Evolutionary conservation across 2,113 vertebrate genomes (phyloP), one percentile per base, ranked within the genome.

Genomic region (Heloderma charlesbogerti): DNA sequence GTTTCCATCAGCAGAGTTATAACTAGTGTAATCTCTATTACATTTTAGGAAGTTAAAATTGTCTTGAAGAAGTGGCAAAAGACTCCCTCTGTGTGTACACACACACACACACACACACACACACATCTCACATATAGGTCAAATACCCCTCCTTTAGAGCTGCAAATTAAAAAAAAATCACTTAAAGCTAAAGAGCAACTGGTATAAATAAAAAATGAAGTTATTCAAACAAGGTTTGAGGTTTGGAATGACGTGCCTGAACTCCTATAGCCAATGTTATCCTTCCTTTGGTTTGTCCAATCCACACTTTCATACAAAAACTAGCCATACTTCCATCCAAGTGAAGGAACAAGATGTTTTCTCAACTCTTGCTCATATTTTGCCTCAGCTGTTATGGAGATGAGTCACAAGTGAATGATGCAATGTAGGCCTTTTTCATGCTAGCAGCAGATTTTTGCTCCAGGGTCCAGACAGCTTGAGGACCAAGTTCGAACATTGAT

Each of bases 251-350:
- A 69, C 91, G 81, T 90, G 93, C 31, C 13, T 0, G 1, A 40
- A 27, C 89, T 95, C 34, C 1, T 89, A 63, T 91, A 92, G 12
- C 27, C 78, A 83, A 25, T 84, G 18, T 43, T 93, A 92, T 93
- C 75, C 51, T 25, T 60, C 84, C 87, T 91, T 79, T 37, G 3
- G 31, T 91, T 15, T 43, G 20, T 83, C 88, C 71, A 88, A 18
- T 31, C 6, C 22, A 91, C 79, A 75, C 20, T 85, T 66, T 91
- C 31, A 63, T 0, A 0, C 48, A 72, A 93, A 48, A 67, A 67
- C 45, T 20, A 92, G 34, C 37, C 74, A 89, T 87, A 80, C 51
- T 86, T 92, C 15, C 37, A 92, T 92, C 57, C 48, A 86, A 0
- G 0, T 13, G 85, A 92, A 82, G 34, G 79, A 80, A 78, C 12